phyloP scores from a whole-genome alignment of 2,888 invertebrate genomes.

The Epinotia demarniana region DNA sequence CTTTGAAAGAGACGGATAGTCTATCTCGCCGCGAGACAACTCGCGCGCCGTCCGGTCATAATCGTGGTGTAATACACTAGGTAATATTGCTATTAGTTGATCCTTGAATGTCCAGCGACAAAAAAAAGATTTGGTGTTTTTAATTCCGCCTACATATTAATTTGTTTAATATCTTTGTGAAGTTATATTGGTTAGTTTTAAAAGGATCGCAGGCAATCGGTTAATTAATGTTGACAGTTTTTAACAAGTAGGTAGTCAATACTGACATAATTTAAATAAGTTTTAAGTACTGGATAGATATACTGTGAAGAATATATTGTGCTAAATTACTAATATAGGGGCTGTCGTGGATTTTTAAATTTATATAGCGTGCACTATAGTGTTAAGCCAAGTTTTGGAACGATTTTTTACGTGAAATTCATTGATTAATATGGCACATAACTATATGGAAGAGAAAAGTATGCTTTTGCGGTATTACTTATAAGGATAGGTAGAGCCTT shows the following conservation, averaged over 20 bases:
- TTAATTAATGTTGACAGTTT: slow-evolving; percentile 7
- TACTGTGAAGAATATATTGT: slow-evolving; percentile 14
- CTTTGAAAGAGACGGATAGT: no score
- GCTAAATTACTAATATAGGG: slow-evolving; percentile 23
- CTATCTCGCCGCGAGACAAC: no score
- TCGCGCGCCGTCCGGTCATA: no score
- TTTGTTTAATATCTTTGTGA: background rate
- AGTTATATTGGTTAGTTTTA: background rate
- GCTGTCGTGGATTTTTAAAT: slow-evolving; percentile 10
- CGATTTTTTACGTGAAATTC: background rate
- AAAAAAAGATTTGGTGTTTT: slow-evolving; percentile 14
- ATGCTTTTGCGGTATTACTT: slow-evolving; percentile 1
- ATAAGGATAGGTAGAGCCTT: background rate
- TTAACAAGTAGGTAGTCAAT: background rate
- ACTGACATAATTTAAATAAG: background rate
- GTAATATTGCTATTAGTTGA: no score
- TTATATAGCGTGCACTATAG: slow-evolving; percentile 2
- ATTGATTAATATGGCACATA: background rate
- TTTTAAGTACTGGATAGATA: background rate
- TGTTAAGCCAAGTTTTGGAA: slow-evolving; percentile 8
- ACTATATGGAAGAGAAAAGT: slow-evolving; percentile 2
- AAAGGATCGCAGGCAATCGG: background rate
- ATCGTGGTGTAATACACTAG: no score
- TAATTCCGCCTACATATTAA: slow-evolving; percentile 35
- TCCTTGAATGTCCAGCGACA: background rate